Evolutionary conservation across 2,888 invertebrate species (phyloP), one percentile per base, ranked within the genome.

Genomic region (Acheta domesticus): DNA sequence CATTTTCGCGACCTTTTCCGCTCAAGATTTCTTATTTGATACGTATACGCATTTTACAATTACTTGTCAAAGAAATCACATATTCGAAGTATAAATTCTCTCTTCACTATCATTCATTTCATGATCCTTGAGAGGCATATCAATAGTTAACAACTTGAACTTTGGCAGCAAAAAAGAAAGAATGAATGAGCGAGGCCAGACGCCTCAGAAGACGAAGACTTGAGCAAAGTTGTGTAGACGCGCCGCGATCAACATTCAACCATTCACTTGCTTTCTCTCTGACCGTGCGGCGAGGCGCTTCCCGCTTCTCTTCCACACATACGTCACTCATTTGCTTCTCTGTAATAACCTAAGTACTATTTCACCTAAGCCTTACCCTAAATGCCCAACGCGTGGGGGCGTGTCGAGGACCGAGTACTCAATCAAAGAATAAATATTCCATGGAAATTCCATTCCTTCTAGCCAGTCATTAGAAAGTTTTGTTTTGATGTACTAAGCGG

Each of bases 211-310:
- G 62, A 62, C 62, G n/a, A 62, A 62, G 62, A 62, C 62, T 62
- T 62, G 62, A 62, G 62, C 62, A 62, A 62, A 62, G 62, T 62
- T 62, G 62, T n/a, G n/a, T 62, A 62, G 62, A 62, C n/a, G n/a
- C n/a, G 62, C 62, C 62, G n/a, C 62, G n/a, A 62, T n/a, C 16
- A 19, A 14, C 62, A 62, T 62, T 62, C 62, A 62, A n/a, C n/a
- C n/a, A 62, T 62, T 62, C 62, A 62, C 62, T 19, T 62, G 14
- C n/a, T 19, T 62, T 62, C 62, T 14, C 62, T 62, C 14, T n/a
- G n/a, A 62, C n/a, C 16, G 16, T 62, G 62, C 14, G 62, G 62
- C n/a, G 62, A 62, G n/a, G 62, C n/a, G 62, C 62, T 62, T 4
- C 62, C 14, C 16, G n/a, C 62, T 19, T 62, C 62, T 62, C 62